Base-by-base conservation (phyloP, 2,113 vertebrate species). In the Tachuris rubrigastra region DNA sequence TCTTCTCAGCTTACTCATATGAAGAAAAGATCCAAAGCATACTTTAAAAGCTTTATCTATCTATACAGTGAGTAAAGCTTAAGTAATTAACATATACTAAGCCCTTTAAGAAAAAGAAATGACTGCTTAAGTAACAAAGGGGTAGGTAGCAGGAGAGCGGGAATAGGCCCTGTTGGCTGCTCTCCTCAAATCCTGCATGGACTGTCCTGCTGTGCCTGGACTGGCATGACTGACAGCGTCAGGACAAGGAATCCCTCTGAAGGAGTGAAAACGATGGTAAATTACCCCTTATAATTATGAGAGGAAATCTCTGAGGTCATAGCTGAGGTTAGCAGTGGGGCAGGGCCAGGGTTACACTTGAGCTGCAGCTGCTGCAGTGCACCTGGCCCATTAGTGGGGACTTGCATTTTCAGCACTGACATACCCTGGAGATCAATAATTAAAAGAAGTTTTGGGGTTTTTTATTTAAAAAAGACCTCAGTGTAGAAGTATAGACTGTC, bases 361-460 rank as follows among this genome's bases (percentile, higher is more conserved):
- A 3, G 41, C 65, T 94, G 73, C 76, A 96, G 89, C 92, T 96
- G 96, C 92, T 97, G 79, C 89, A 74, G 28, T 41, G 82, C 71
- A 96, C 93, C 72, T 96, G 94, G 85, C 47, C 84, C 93, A 89
- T 95, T 91, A 93, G 65, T 30, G 81, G 60, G 94, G 89, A 94
- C 80, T 33, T 50, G 87, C 79, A 14, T 88, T 95, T 96, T 95
- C 79, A 95, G 52, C 87, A 87, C 41, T 9, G 18, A 35, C n/a
- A 81, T 41, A 73, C 91, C 67, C 97, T 93, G 58, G 95, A 96
- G 96, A 95, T 94, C 96, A 96, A 95, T 96, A 96, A 97, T 95
- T 88, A 71, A 67, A 78, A 82, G 30, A 74, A 50, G 30, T 55
- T 30, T 8, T 16, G n/a, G n/a, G n/a, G n/a, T n/a, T 71, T 52